Evolutionary conservation across 2,888 invertebrate species (phyloP).

Genomic region (Dolomedes plantarius): DNA sequence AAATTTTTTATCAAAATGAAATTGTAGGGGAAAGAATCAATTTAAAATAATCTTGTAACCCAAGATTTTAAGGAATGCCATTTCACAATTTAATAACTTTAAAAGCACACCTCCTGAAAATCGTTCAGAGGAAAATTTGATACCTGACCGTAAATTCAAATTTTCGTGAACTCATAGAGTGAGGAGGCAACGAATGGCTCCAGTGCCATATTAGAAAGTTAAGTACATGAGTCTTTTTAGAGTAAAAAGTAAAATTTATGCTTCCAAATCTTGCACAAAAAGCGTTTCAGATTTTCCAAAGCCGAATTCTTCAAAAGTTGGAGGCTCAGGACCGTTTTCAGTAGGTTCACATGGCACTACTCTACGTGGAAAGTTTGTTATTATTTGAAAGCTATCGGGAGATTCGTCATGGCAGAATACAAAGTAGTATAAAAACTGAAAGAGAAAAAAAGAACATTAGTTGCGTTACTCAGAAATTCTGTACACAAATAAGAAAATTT

Average conservation of each 20-base stretch:
- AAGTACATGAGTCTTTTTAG: not conserved
- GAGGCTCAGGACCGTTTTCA: slow-evolving; percentile 76
- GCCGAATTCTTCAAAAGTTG: slow-evolving; percentile 86
- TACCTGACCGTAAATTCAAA: not conserved
- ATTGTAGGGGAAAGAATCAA: not conserved
- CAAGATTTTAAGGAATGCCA: slow-evolving; percentile 12
- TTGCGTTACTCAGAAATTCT: too few relatives aligned
- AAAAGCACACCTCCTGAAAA: not conserved
- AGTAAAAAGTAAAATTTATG: slow-evolving; percentile 76
- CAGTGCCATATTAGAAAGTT: not conserved
- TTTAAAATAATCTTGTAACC: not conserved
- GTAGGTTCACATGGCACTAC: slow-evolving; percentile 83
- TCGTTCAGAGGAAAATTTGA: not conserved
- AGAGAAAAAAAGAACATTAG: slow-evolving; percentile 75
- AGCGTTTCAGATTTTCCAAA: slow-evolving; percentile 92
- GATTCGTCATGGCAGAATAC: slow-evolving; percentile 96
- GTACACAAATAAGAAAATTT: too few relatives aligned
- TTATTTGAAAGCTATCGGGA: slow-evolving; percentile 95
- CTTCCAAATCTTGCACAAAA: slow-evolving; percentile 95
- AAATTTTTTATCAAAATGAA: not conserved
- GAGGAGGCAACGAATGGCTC: not conserved
- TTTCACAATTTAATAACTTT: slow-evolving; percentile 10
- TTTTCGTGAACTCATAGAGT: not conserved
- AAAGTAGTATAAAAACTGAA: slow-evolving; percentile 93
- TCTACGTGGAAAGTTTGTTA: slow-evolving; percentile 95